These are phyloP conservation scores for Tipula unca DNA, from an alignment of 2,888 invertebrate genomes.

Conservation along the genomic window DNA sequence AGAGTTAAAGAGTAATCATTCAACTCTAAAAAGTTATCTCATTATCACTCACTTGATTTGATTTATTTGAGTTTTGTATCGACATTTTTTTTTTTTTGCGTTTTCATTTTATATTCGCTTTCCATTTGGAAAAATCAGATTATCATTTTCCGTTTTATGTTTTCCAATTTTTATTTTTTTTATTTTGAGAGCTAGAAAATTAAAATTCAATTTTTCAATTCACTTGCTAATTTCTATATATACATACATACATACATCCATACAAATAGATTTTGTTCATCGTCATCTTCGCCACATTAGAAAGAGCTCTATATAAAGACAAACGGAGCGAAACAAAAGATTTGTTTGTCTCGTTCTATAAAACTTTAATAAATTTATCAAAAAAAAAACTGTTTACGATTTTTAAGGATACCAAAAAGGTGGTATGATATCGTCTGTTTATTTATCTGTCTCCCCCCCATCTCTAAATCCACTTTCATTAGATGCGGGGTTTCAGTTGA, in stretches of 20 bases:
- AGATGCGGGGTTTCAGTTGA: neutral
- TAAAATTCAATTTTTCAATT: conserved; percentile 14
- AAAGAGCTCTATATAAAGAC: neutral
- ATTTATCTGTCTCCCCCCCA: neutral
- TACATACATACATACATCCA: too few relatives aligned
- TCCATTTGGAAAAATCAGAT: neutral
- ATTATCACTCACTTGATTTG: conserved; percentile 14
- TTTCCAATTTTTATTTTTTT: neutral
- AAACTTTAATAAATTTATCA: neutral
- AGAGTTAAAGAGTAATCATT: conserved; percentile 8
- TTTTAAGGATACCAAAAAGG: neutral
- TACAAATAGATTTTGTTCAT: neutral
- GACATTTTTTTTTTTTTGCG: neutral
- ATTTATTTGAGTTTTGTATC: conserved; percentile 8
- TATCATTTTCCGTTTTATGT: conserved; percentile 8
- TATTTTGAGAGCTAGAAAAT: neutral
- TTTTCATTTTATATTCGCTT: neutral
- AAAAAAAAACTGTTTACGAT: neutral
- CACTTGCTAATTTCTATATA: neutral
- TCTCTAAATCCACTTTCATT: neutral
- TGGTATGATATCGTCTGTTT: neutral
- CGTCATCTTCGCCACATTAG: neutral
- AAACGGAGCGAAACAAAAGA: neutral
- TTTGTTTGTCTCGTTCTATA: neutral
- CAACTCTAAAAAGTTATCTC: conserved; percentile 14